phyloP scores from a whole-genome alignment of 2,888 invertebrate genomes.

The Helleia helle region DNA sequence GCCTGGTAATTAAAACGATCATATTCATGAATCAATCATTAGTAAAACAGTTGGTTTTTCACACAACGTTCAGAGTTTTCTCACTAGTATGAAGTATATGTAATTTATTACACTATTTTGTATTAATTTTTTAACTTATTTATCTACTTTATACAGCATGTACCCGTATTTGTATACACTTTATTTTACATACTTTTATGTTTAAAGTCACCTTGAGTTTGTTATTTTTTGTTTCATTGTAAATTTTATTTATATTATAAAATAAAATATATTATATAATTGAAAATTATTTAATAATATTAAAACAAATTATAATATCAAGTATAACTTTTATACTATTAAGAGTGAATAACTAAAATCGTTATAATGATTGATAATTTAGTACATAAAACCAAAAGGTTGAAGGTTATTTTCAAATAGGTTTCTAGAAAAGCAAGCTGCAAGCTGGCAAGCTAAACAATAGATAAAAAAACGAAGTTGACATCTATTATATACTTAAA shows the following conservation, averaged over 20 bases:
- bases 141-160: constrained; percentile 10
- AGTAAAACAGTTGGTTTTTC: not conserved
- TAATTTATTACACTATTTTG: constrained; percentile 5
- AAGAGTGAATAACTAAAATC: too few relatives aligned
- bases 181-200: constrained; percentile 2
- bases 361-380: too few relatives aligned
- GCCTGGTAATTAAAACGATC: constrained; percentile 1
- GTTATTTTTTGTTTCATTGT: not conserved
- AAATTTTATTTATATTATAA: not conserved
- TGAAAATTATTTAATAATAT: too few relatives aligned
- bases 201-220: constrained; percentile 11
- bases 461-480: too few relatives aligned
- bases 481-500: too few relatives aligned
- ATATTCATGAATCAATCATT: constrained; percentile 1
- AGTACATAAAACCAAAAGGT: too few relatives aligned
- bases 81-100: constrained; percentile 6
- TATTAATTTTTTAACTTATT: constrained; percentile 6
- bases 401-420: too few relatives aligned
- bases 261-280: constrained; percentile 6
- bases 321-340: too few relatives aligned
- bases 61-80: constrained; percentile 1
- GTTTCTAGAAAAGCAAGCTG: too few relatives aligned
- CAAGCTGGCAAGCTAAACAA: too few relatives aligned
- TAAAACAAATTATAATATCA: too few relatives aligned
- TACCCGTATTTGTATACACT: constrained; percentile 9